A percentile compares a stretch with the other conserved stretches of the same genome.
Conservation (phyloP, 2,113 vertebrate species). For the Heterotilapia buettikoferi region DNA sequence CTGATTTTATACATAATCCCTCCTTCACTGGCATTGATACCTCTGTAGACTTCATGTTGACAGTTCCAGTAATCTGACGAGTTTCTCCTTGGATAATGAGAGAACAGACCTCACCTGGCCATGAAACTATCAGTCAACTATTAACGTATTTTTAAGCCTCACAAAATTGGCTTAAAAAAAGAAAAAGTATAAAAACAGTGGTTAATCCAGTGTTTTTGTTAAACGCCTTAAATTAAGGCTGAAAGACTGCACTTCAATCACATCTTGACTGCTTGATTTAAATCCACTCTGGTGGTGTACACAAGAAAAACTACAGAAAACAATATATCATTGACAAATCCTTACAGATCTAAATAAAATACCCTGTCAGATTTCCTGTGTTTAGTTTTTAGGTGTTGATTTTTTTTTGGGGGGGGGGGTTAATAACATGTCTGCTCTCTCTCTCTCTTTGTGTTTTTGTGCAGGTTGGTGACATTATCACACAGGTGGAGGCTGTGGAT, state of each 20-base stretch:
- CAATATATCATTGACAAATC: background rate
- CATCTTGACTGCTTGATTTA: background rate
- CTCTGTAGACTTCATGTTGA: background rate
- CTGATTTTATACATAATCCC: background rate
- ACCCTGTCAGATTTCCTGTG: background rate
- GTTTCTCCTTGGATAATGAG: background rate
- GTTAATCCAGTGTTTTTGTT: background rate
- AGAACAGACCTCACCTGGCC: accelerated
- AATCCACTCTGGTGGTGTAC: background rate
- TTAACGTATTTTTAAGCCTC: background rate
- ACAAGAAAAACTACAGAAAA: background rate
- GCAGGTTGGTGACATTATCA: conserved; percentile 62
- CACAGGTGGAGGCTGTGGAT: conserved; percentile 58
- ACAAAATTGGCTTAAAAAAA: background rate
- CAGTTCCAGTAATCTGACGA: accelerated
- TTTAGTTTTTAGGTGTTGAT: background rate
- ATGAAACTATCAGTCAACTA: background rate
- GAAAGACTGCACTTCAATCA: background rate
- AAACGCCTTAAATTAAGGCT: background rate
- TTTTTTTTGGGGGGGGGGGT: background rate
- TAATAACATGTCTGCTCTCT: background rate
- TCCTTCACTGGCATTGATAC: background rate
- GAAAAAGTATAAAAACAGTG: background rate
- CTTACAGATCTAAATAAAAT: background rate
- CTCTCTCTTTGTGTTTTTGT: background rate